A percentile compares a stretch with the other conserved stretches of the same genome.
Conservation (phyloP, 2,797 vertebrate species). For the Melanogrammus aeglefinus region DNA sequence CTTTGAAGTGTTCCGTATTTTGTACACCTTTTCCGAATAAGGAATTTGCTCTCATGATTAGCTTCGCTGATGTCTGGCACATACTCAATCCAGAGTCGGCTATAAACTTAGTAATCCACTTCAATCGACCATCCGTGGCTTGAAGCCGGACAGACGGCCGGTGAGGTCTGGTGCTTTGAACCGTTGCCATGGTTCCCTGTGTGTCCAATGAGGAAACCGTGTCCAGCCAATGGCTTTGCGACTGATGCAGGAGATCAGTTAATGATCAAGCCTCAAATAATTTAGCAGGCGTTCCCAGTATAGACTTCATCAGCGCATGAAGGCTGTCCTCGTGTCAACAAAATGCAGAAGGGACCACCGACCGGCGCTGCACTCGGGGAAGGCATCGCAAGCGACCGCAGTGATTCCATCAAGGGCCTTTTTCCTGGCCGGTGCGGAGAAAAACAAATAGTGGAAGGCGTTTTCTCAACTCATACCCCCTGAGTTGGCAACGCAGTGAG, state of each 20-base stretch:
- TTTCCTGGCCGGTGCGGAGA: neutral
- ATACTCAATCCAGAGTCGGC: neutral
- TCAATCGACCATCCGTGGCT: neutral
- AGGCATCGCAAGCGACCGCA: neutral
- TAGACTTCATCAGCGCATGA: constrained; percentile 1
- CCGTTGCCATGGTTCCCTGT: neutral
- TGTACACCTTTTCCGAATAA: neutral
- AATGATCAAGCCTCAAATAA: neutral
- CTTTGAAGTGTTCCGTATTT: neutral
- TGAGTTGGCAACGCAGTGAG: neutral
- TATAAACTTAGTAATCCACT: neutral
- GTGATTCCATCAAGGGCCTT: neutral
- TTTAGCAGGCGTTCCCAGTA: neutral
- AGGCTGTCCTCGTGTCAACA: neutral
- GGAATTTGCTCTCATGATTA: neutral
- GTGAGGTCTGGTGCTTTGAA: neutral
- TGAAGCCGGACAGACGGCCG: neutral
- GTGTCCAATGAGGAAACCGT: neutral
- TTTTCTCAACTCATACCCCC: neutral
- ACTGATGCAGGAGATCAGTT: neutral
- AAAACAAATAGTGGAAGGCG: neutral
- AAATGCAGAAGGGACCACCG: neutral
- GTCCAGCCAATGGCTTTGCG: neutral
- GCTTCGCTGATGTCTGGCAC: neutral
- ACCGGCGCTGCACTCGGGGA: neutral